Evolutionary conservation across 2,113 vertebrate genomes (phyloP).

Genomic region (Hipposideros armiger): DNA sequence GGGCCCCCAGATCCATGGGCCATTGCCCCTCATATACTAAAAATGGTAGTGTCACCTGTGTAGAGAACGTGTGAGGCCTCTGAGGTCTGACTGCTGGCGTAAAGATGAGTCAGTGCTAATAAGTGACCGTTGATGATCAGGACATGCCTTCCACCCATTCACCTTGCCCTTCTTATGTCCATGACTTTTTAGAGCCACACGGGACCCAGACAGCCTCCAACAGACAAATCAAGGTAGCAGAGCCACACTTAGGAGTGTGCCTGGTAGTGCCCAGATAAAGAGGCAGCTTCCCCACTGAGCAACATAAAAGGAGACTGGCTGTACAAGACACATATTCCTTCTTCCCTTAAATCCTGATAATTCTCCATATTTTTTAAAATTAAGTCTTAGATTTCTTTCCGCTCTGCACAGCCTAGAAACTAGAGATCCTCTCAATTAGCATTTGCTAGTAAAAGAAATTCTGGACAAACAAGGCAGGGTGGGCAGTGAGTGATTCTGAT

Average conservation of each 20-base stretch:
- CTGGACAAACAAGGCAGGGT: not conserved
- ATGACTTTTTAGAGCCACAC: not conserved
- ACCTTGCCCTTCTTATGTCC: not conserved
- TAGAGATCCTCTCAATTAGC: conserved; percentile 17
- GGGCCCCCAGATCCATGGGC: not conserved
- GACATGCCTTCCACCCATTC: not conserved
- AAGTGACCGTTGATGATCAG: not conserved
- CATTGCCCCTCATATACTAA: not conserved
- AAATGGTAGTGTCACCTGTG: not conserved
- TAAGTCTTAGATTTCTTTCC: not conserved
- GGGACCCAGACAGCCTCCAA: not conserved
- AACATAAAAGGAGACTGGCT: not conserved
- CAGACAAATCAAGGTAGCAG: not conserved
- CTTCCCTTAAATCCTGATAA: not conserved
- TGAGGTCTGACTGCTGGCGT: not conserved
- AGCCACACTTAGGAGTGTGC: not conserved
- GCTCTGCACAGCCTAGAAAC: not conserved
- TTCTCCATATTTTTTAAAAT: not conserved
- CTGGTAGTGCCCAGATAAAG: not conserved
- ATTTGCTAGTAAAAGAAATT: conserved; percentile 11
- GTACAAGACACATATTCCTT: not conserved
- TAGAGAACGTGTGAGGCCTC: not conserved
- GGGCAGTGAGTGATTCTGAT: not conserved
- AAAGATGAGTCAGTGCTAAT: not conserved
- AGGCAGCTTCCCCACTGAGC: not conserved